phyloP scores from a whole-genome alignment of 35 echinoderm and acorn worm species.

The Ophiothrix spiculata region DNA sequence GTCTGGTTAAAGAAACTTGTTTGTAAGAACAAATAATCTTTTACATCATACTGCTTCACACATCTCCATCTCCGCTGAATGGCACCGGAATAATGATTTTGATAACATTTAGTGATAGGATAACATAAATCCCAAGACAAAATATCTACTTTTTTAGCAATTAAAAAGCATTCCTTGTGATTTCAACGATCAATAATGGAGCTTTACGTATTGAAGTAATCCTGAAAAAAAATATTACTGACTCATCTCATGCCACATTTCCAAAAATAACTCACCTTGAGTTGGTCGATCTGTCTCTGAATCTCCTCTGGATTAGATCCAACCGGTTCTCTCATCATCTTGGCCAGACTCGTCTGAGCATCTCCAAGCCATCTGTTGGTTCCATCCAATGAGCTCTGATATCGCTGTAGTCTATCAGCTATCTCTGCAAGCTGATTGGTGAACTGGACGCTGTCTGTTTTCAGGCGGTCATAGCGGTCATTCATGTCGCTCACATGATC shows the following conservation, averaged over 20 bases:
- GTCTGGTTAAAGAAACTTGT: too few species aligned
- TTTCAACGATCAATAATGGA: too few species aligned
- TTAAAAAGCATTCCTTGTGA: too few species aligned
- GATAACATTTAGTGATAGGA: too few species aligned
- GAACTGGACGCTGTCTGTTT: conserved; percentile 40
- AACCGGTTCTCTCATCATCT: conserved; percentile 58
- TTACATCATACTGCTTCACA: too few species aligned
- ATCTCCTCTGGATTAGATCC: conserved; percentile 69
- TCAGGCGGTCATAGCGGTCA: conserved; percentile 76
- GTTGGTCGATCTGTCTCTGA: conserved; percentile 78
- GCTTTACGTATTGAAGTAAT: too few species aligned
- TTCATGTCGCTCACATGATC: conserved; percentile 54
- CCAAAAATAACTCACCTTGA: conserved; percentile 56
- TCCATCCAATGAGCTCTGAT: conserved; percentile 44
- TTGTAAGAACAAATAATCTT: too few species aligned
- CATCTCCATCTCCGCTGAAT: too few species aligned
- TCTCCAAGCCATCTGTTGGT: conserved; percentile 74
- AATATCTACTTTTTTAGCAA: too few species aligned
- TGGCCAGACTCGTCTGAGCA: conserved; percentile 49
- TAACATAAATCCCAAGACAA: too few species aligned
- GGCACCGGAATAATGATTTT: too few species aligned
- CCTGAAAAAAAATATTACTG: not conserved
- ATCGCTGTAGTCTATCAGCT: conserved; percentile 51
- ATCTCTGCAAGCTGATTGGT: conserved; percentile 52
- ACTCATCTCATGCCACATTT: not conserved